Evolutionary conservation across 2,113 vertebrate species (phyloP).

Genomic region (Reinhardtius hippoglossoides): DNA sequence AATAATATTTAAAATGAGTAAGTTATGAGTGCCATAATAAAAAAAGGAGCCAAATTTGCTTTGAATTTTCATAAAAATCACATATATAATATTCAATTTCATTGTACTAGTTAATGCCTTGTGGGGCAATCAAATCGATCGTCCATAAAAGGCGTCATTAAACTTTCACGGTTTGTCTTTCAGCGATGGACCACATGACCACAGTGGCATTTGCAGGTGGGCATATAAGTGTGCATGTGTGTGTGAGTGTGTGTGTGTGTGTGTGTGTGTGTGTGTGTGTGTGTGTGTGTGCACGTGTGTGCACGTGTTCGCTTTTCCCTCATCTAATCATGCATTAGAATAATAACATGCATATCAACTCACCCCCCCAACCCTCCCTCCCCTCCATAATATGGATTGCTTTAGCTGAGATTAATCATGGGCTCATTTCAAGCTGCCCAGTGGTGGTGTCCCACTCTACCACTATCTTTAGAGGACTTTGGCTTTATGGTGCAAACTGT

Average conservation of each 20-base stretch:
- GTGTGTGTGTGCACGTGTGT: background rate
- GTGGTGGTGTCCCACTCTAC: slow-evolving; percentile 22
- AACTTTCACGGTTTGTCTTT: too few species aligned
- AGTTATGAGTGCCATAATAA: too few species aligned
- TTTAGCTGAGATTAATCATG: slow-evolving; percentile 46
- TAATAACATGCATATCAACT: slow-evolving; percentile 4
- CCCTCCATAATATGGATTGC: slow-evolving; percentile 15
- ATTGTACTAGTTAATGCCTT: too few species aligned
- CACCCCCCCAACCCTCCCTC: slow-evolving; percentile 13
- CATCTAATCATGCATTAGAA: slow-evolving; percentile 37
- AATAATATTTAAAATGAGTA: too few species aligned
- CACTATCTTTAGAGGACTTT: slow-evolving; percentile 65
- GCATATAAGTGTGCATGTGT: background rate
- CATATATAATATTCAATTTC: too few species aligned
- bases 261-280: background rate
- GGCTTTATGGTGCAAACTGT: slow-evolving; percentile 52
- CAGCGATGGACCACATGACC: too few species aligned
- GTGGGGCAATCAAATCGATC: too few species aligned
- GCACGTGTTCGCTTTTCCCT: background rate
- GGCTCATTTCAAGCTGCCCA: slow-evolving; percentile 12
- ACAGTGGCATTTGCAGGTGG: background rate
- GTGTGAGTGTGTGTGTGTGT: background rate
- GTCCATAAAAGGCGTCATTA: too few species aligned
- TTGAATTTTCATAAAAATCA: too few species aligned
- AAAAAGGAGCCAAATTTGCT: too few species aligned